Percentiles rank a stretch among this genome's conserved stretches.
These are phyloP conservation scores for Gambusia yucatana DNA, from an alignment of 2,797 vertebrate species.

Conservation along the genomic window DNA sequence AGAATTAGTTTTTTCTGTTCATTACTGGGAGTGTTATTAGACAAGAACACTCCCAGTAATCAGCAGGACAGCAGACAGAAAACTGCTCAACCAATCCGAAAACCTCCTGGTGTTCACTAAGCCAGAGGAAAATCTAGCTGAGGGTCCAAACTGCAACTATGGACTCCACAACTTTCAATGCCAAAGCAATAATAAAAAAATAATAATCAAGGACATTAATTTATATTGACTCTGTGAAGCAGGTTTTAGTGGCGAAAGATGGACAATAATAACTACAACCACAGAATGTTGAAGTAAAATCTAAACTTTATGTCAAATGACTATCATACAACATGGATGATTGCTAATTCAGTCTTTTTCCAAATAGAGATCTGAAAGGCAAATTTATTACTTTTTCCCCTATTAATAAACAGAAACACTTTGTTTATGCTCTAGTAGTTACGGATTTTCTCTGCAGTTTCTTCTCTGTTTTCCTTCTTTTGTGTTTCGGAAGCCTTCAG, in stretches of 20 bases:
- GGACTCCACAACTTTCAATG: background rate
- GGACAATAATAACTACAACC: background rate
- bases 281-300: background rate
- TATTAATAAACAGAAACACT: background rate
- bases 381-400: background rate
- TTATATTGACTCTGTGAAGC: background rate
- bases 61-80: background rate
- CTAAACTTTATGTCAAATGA: background rate
- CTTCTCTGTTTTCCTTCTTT: constrained; percentile 1
- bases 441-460: background rate
- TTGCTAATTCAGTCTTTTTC: background rate
- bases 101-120: background rate
- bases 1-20: background rate
- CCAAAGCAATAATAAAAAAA: background rate
- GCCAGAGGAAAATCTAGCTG: background rate
- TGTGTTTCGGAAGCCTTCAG: constrained; percentile 35
- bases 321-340: background rate
- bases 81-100: background rate
- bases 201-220: background rate
- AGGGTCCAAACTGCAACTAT: background rate
- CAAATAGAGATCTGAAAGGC: background rate
- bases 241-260: background rate
- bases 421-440: background rate
- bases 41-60: background rate
- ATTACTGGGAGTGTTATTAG: background rate